Evolutionary conservation across 2,113 vertebrate species (phyloP), one percentile per base, ranked within the genome.

Genomic region (Crotalus viridis): DNA sequence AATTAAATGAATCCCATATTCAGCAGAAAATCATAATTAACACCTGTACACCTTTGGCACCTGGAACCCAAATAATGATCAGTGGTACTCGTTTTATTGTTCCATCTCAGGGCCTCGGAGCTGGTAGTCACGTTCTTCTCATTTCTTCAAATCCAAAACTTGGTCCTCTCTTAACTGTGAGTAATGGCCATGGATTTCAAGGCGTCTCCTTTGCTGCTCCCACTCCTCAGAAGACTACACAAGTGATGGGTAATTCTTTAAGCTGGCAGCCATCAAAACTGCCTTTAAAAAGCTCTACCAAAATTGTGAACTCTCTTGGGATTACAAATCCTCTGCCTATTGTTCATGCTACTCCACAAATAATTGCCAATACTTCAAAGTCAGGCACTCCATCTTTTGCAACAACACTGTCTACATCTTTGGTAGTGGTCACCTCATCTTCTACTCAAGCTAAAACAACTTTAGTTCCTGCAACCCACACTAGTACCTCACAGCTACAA

Each of bases 1-100:
- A 96, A 0, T 59, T 97, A 64, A 97, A 87, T 94, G 98, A 98
- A 89, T 87, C 97, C 94, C 97, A 96, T 85, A 89, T 98, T 95
- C 98, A 98, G 89, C 98, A 99, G 96, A 99, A 98, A 95, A 98
- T 99, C 96, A 98, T 99, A 85, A 99, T 99, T 95, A 99, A 98
- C 94, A 99, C 98, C 3, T 98, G 97, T 93, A 97, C 98, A 5
- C 98, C 98, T 91, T 98, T 99, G 92, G 98, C 98, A 94, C 98
- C 99, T 95, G 99, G 99, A 93, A 99, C 99, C 92, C 99, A 99
- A 92, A 99, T 99, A 90, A 96, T 99, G 95, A 98, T 99, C 95
- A 99, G 99, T 94, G 99, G 98, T 96, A 97, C 98, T 90, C 94
- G 98, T 87, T 99, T 99, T 97, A 97, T 99, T 95, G 99, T 99